These are phyloP conservation scores for Hylaeus anthracinus DNA, from an alignment of 1,140 invertebrate species.

Conservation along the genomic window DNA sequence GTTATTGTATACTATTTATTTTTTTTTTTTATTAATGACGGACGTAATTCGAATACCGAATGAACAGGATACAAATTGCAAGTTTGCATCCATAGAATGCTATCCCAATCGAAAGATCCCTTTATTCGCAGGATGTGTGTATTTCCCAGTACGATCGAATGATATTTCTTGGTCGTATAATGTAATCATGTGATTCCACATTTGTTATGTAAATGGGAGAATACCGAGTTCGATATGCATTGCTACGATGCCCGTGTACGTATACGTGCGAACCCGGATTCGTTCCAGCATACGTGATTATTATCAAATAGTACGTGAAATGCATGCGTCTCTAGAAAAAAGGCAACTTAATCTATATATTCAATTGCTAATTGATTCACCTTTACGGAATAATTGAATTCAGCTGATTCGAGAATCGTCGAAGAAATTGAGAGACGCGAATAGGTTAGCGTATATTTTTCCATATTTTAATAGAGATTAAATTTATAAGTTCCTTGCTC, in stretches of 20 bases:
- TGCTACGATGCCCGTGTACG: conserved; percentile 10
- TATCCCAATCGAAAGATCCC: no score
- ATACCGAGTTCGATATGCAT: conserved; percentile 25
- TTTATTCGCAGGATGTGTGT: background rate
- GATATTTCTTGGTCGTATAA: conserved; percentile 1
- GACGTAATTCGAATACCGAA: no score
- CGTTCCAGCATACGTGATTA: conserved; percentile 47
- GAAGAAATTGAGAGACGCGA: background rate
- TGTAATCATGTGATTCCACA: conserved; percentile 28
- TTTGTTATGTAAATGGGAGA: conserved; percentile 43
- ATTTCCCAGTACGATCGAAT: conserved; percentile 1
- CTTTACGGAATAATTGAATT: background rate
- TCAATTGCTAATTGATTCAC: background rate
- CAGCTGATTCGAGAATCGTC: background rate
- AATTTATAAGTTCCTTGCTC: background rate
- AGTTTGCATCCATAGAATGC: no score
- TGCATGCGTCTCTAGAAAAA: conserved; percentile 17
- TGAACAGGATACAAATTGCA: no score
- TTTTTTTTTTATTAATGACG: no score
- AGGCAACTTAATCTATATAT: background rate
- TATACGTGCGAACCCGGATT: conserved; percentile 13
- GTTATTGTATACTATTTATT: no score
- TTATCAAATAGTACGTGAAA: conserved; percentile 56
- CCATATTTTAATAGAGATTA: background rate
- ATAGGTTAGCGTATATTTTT: background rate